Base-by-base conservation (phyloP, 1,140 invertebrate species). In the Oryzaephilus surinamensis region DNA sequence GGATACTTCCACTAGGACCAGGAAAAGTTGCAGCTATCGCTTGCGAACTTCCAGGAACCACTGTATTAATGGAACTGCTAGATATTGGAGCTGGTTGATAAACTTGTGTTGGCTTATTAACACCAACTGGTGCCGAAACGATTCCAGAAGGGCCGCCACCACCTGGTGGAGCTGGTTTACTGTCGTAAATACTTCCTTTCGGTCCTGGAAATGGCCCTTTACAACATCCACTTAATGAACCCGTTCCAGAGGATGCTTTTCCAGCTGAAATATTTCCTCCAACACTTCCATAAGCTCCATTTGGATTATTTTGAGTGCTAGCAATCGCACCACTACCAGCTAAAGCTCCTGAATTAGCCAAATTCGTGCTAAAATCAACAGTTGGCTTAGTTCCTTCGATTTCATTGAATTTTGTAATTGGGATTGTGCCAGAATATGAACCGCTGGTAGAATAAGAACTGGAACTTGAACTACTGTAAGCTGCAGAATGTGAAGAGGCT, bases 161-260 rank as follows among this genome's bases (percentile, higher is more conserved):
- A 24, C 8, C 20, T 21, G 20, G 20, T 21, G 10, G 20, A 21
- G 38, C 38, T 11, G 38, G 32, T 41, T 33, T 41, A 8, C 30
- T 33, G 1, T 34, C 24, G 14, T 41, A 30, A 18, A 41, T 41
- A 8, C 21, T 41, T 26, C 38, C 38, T 11, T 8, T n/a, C 21
- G 30, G 38, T 17, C 38, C 38, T 6, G 38, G 38, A 11, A 41
- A 41, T 33, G 44, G 26, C 28, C 39, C 39, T 21, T 36, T 32
- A 32, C 38, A 35, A 33, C 43, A 31, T 8, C 11, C 17, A n/a
- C n/a, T n/a, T n/a, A n/a, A n/a, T n/a, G n/a, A n/a, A n/a, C n/a
- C n/a, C n/a, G n/a, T n/a, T n/a, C n/a, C n/a, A n/a, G n/a, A n/a
- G n/a, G n/a, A n/a, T n/a, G n/a, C n/a, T n/a, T n/a, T n/a, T n/a